Conservation (phyloP, 2,113 vertebrate species). For the Bolborhynchus lineola region DNA sequence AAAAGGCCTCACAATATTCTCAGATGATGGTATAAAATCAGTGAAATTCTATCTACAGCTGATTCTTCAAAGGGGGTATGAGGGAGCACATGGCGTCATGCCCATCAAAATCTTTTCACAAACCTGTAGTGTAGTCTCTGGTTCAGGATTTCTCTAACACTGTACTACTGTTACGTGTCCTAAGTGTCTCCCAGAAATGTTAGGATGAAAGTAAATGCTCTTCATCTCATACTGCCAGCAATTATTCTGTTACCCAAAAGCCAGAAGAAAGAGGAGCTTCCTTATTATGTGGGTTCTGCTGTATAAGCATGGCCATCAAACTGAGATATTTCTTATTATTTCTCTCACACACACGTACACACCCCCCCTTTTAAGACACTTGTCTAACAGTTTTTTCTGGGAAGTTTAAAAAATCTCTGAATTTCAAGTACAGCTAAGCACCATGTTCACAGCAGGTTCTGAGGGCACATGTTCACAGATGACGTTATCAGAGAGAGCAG, state of each 20-base stretch:
- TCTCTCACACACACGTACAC: neutral
- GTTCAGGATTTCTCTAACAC: neutral
- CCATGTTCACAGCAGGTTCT: neutral
- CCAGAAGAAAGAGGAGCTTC: neutral
- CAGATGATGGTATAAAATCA: neutral
- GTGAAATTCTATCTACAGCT: neutral
- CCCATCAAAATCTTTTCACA: neutral
- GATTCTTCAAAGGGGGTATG: neutral
- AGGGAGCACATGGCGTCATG: neutral
- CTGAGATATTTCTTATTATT: neutral
- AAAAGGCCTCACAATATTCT: neutral
- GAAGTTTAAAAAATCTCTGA: neutral
- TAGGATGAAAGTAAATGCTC: neutral
- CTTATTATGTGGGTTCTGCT: neutral
- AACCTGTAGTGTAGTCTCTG: neutral
- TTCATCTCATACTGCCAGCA: neutral
- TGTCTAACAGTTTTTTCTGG: neutral
- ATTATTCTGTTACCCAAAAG: neutral
- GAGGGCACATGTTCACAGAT: rapidly evolving
- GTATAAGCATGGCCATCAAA: neutral
- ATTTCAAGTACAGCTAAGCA: neutral
- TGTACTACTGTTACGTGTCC: neutral
- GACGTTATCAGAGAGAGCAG: neutral
- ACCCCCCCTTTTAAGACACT: rapidly evolving
- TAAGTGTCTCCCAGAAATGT: neutral